Evolutionary conservation across 2,113 vertebrate genomes (phyloP).

Genomic region (Elephas maximus): DNA sequence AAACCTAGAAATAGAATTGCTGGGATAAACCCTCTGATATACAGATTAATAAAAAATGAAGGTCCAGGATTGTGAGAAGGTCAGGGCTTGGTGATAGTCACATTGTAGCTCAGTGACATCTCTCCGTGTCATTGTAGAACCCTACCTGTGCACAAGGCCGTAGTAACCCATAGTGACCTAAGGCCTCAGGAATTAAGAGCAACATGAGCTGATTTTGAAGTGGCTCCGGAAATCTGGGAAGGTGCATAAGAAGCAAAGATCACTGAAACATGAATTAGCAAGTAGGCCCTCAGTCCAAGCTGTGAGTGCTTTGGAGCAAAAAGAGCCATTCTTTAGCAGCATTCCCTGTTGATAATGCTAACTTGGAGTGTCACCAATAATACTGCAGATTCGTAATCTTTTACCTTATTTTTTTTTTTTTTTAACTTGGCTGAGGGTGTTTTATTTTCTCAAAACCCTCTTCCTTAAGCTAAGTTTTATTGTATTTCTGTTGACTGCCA

Average conservation of each 20-base stretch:
- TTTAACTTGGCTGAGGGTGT: not conserved
- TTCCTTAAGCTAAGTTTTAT: no score
- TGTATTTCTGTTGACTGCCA: no score
- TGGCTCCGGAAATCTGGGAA: not conserved
- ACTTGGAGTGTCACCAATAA: not conserved
- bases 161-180: not conserved
- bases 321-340: not conserved
- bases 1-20: conserved; percentile 30
- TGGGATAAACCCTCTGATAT: not conserved
- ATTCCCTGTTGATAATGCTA: not conserved
- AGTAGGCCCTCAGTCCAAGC: not conserved
- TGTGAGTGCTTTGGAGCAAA: not conserved
- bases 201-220: not conserved
- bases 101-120: not conserved
- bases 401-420: not conserved
- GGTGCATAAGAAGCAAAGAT: not conserved
- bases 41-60: conserved; percentile 58
- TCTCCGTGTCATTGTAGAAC: conserved; percentile 2
- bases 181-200: conserved; percentile 2
- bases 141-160: not conserved
- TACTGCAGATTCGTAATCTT: conserved; percentile 26
- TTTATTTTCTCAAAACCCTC: no score
- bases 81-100: not conserved
- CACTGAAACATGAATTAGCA: not conserved
- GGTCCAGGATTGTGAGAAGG: not conserved